These are phyloP conservation scores for Mimumesa dahlbomi DNA, from an alignment of 2,888 invertebrate species.

Conservation along the genomic window DNA sequence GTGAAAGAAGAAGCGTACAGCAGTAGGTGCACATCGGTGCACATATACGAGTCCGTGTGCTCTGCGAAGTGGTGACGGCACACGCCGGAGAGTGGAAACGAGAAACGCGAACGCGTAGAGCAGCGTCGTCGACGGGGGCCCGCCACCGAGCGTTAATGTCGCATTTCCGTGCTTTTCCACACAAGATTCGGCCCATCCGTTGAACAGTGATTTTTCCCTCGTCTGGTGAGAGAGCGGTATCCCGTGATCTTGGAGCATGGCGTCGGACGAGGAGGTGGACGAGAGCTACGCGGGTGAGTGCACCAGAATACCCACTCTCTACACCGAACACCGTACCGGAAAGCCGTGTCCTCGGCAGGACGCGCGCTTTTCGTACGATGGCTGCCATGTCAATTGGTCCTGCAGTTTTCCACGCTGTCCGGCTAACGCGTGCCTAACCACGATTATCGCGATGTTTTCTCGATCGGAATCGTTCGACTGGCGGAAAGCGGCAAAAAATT, in stretches of 20 bases:
- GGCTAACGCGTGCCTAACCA: not conserved
- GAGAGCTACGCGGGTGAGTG: slow-evolving; percentile 92
- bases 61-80: slow-evolving; percentile 60
- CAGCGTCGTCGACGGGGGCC: slow-evolving; percentile 30
- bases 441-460: not conserved
- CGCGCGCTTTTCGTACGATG: slow-evolving; percentile 78
- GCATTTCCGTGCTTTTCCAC: slow-evolving; percentile 64
- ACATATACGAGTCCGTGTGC: too few relatives aligned
- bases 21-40: slow-evolving; percentile 49
- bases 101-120: slow-evolving; percentile 52
- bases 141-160: slow-evolving; percentile 63
- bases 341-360: slow-evolving; percentile 68
- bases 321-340: slow-evolving; percentile 51
- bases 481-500: too few relatives aligned
- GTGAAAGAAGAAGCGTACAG: slow-evolving; percentile 45
- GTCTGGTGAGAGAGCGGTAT: slow-evolving; percentile 26
- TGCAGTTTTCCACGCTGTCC: slow-evolving; percentile 19
- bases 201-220: slow-evolving; percentile 31
- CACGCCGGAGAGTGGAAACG: slow-evolving; percentile 66
- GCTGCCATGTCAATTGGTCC: slow-evolving; percentile 75
- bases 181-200: slow-evolving; percentile 10
- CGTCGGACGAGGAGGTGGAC: slow-evolving; percentile 93
- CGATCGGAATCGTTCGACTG: not conserved
- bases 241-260: slow-evolving; percentile 82
- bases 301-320: slow-evolving; percentile 22